phyloP scores from a whole-genome alignment of 2,888 invertebrate species.

The Azorinus chamasolen region DNA sequence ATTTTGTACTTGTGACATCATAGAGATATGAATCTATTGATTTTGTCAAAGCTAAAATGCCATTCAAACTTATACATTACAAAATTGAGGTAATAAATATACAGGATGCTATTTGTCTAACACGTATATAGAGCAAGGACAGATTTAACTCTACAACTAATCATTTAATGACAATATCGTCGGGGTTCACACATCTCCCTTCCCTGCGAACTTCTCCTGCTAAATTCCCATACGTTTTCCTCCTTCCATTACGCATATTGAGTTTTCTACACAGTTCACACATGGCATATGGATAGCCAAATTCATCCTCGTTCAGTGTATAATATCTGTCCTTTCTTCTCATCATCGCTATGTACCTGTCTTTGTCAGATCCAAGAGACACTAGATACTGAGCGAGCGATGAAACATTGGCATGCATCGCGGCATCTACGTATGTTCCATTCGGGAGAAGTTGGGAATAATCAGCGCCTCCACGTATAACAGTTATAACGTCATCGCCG shows the following conservation, averaged over 20 bases:
- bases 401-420: conserved; percentile 37
- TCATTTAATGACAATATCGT: too few species aligned
- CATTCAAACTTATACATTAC: too few species aligned
- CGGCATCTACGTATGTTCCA: conserved; percentile 10
- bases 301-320: not conserved
- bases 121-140: too few species aligned
- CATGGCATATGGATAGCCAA: conserved; percentile 5
- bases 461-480: conserved; percentile 50
- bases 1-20: too few species aligned
- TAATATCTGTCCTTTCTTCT: conserved; percentile 46
- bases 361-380: conserved; percentile 43
- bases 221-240: conserved; percentile 4
- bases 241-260: conserved; percentile 5
- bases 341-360: conserved; percentile 53
- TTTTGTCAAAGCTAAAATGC: too few species aligned
- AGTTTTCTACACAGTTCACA: conserved; percentile 18
- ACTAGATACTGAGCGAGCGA: conserved; percentile 48
- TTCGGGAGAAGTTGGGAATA: conserved; percentile 49
- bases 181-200: too few species aligned
- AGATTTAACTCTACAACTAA: too few species aligned
- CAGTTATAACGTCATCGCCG: conserved; percentile 39
- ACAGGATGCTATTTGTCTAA: too few species aligned
- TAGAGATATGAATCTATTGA: too few species aligned
- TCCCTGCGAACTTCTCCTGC: not conserved
- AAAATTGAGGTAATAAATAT: too few species aligned